A percentile compares a stretch with the other conserved stretches of the same genome.
Conservation (phyloP, 2,113 vertebrate species). For the Pluvianellus socialis region DNA sequence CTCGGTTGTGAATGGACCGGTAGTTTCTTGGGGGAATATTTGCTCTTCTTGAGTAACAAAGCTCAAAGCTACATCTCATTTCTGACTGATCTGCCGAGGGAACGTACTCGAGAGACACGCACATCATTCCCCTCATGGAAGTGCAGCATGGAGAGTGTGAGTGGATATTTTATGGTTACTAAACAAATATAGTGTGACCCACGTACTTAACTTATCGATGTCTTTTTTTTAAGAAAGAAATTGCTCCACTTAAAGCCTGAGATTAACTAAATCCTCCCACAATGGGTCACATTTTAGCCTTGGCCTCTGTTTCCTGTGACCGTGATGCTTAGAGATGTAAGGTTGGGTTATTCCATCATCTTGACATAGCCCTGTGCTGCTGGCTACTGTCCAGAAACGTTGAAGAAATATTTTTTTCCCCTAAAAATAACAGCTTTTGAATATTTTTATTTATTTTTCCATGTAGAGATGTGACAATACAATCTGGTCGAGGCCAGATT, state of each 20-base stretch:
- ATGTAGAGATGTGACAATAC: neutral
- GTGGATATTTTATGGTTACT: neutral
- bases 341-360: conserved; percentile 62
- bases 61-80: neutral
- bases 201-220: neutral
- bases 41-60: neutral
- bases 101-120: fast-evolving
- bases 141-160: neutral
- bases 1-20: fast-evolving
- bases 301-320: conserved; percentile 64
- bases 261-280: conserved; percentile 45
- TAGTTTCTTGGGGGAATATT: neutral
- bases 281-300: conserved; percentile 50
- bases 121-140: neutral
- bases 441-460: neutral
- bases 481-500: conserved; percentile 19
- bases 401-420: conserved; percentile 23
- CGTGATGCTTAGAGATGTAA: conserved; percentile 37
- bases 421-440: conserved; percentile 47
- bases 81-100: neutral
- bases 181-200: neutral
- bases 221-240: neutral
- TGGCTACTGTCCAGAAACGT: conserved; percentile 50
- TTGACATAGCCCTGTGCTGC: conserved; percentile 51
- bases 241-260: neutral